Percentiles rank a stretch among this genome's conserved stretches.
Evolutionary conservation across 2,888 invertebrate species (phyloP).

Genomic region (Cotesia congregata): DNA sequence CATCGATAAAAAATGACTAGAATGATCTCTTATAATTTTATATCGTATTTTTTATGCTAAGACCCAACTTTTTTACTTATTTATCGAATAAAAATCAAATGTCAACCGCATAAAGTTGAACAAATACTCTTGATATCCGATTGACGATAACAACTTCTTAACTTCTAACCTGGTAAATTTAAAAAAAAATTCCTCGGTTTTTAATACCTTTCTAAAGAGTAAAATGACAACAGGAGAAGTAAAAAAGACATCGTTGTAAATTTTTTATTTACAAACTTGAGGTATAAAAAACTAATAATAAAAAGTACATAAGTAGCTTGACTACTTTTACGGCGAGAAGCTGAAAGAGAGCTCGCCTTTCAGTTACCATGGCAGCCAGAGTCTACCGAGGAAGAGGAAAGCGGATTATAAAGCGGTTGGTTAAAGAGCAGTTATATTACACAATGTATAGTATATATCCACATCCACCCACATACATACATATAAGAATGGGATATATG

Average conservation of each 20-base stretch:
- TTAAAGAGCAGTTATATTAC: constrained; percentile 62
- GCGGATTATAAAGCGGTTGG: constrained; percentile 61
- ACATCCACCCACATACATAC: constrained; percentile 11
- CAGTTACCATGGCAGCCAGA: background rate
- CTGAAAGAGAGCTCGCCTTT: constrained; percentile 5
- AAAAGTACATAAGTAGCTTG: constrained; percentile 13
- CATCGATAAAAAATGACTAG: too few species aligned
- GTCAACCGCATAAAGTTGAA: too few species aligned
- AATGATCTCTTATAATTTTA: too few species aligned
- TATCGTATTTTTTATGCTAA: too few species aligned
- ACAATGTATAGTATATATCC: constrained; percentile 32
- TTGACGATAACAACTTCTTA: too few species aligned
- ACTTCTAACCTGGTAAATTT: too few species aligned
- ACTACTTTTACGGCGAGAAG: constrained; percentile 18
- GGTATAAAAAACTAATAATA: background rate
- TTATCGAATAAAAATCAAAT: too few species aligned
- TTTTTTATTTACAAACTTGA: background rate
- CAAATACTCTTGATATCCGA: too few species aligned
- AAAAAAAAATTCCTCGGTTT: too few species aligned
- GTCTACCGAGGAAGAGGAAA: constrained; percentile 50
- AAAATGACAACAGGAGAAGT: background rate
- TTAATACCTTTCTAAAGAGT: too few species aligned
- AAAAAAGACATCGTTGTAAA: background rate
- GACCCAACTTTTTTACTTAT: too few species aligned
- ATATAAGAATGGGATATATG: constrained; percentile 24